phyloP scores from a whole-genome alignment of 92 coral and sea anemone genomes.

The Scolanthus callimorphus region DNA sequence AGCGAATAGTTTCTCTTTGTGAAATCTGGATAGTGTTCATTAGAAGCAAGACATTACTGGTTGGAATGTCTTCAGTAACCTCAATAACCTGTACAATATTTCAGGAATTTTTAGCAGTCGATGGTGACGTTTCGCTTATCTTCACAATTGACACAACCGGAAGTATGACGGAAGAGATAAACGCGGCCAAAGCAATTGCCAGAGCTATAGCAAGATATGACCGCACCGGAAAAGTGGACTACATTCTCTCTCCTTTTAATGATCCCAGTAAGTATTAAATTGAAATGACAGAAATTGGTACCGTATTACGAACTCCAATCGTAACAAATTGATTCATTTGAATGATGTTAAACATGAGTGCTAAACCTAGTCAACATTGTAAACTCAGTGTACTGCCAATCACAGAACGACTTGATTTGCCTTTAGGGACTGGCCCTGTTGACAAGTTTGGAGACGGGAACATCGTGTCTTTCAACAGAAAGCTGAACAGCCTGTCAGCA shows the following conservation, averaged over 20 bases:
- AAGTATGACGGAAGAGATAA: constrained; percentile 53
- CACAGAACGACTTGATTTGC: too few species aligned
- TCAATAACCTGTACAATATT: too few species aligned
- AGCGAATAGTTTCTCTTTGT: too few species aligned
- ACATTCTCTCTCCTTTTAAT: constrained; percentile 52
- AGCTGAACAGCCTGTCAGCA: constrained; percentile 5
- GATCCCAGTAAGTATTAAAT: constrained; percentile 75
- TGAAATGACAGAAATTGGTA: too few species aligned
- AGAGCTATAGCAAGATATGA: constrained; percentile 51
- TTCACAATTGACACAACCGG: constrained; percentile 61
- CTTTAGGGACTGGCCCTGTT: constrained; percentile 8
- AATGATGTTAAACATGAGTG: too few species aligned
- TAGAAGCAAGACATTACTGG: too few species aligned
- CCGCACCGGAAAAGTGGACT: constrained; percentile 40
- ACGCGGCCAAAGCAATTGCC: constrained; percentile 48
- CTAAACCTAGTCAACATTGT: too few species aligned
- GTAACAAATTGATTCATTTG: too few species aligned
- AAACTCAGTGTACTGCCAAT: too few species aligned
- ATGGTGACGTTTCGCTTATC: constrained; percentile 60
- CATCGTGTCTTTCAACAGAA: constrained; percentile 1
- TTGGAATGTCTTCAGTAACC: too few species aligned
- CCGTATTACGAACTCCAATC: too few species aligned
- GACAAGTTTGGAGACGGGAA: neutral
- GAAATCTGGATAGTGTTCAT: too few species aligned
- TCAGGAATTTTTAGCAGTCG: constrained; percentile 23